Evolutionary conservation across 1,140 invertebrate genomes (phyloP), one percentile per base, ranked within the genome.

Genomic region (Drosophila auraria): DNA sequence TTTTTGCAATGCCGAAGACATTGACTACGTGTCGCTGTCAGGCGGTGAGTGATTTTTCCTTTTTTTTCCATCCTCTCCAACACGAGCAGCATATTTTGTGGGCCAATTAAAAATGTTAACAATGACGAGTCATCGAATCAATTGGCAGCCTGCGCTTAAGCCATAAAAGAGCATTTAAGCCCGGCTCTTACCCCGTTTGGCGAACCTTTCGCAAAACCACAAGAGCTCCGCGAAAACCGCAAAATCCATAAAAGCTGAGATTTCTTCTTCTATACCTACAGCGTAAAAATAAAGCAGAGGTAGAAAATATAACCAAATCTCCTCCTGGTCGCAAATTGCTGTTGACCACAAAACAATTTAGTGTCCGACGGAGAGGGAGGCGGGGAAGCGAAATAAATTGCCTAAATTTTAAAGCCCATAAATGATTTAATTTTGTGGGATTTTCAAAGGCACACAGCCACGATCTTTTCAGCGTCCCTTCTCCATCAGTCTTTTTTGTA

Each of bases 1-100:
- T 27, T 57, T 47, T 60, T 56, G 33, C 62, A 59, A 64, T 33
- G 72, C 33, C 33, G 68, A 62, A 62, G 68, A 62, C 69, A 79
- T 78, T 56, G 82, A 71, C 64, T 77, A 87, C 84, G 84, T 87
- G 83, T 89, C 63, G 83, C 83, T 87, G 83, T 87, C 83, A 87
- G 75, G 61, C 80, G 30, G 40, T 71, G 68, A 71, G 64, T 69
- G 68, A 71, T 71, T 71, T 71, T 71, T 71, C 36, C 68, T 57
- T 45, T 64, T 63, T 49, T 15, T 27, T 59, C 5, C 5, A 9
- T 11, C 15, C 63, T 38, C 65, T 57, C 78, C 79, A 86, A 87
- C 80, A 87, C 65, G 80, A 68, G 80, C 83, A 78, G 83, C 84
- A 87, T 87, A 83, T 87, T 87, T 80, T 78, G 73, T 83, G 84